Conservation (phyloP, 2,797 vertebrate genomes). For the Hemibagrus guttatus region DNA sequence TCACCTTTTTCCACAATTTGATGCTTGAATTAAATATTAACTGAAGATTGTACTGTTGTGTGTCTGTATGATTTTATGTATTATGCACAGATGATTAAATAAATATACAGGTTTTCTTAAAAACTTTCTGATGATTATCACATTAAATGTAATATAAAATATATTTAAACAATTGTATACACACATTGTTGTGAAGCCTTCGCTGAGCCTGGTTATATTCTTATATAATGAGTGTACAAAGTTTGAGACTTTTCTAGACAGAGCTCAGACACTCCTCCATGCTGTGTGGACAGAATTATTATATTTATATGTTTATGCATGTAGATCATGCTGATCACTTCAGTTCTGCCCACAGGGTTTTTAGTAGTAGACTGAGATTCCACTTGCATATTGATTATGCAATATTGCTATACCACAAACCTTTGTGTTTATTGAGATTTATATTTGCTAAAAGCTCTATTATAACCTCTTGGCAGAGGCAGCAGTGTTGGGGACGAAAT, state of each 20-base stretch:
- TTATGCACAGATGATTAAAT: not conserved
- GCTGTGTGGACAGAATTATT: not conserved
- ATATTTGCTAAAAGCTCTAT: not conserved
- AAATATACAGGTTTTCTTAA: not conserved
- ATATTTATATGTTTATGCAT: not conserved
- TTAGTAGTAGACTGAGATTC: not conserved
- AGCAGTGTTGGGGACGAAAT: not conserved
- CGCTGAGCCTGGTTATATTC: not conserved
- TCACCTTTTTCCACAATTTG: not conserved
- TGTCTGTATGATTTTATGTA: not conserved
- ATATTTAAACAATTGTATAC: no score
- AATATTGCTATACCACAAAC: not conserved
- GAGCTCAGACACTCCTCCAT: not conserved
- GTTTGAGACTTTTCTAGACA: not conserved
- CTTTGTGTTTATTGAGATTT: not conserved
- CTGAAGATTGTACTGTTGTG: not conserved
- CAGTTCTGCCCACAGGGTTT: not conserved
- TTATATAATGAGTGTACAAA: not conserved
- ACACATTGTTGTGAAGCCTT: not conserved
- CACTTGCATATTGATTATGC: not conserved
- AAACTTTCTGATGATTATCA: not conserved
- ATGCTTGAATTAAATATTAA: not conserved
- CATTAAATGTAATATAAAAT: not conserved
- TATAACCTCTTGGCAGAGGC: constrained; percentile 7
- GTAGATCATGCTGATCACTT: not conserved